Conservation (phyloP, 2,888 invertebrate genomes). For the Agrochola lota region DNA sequence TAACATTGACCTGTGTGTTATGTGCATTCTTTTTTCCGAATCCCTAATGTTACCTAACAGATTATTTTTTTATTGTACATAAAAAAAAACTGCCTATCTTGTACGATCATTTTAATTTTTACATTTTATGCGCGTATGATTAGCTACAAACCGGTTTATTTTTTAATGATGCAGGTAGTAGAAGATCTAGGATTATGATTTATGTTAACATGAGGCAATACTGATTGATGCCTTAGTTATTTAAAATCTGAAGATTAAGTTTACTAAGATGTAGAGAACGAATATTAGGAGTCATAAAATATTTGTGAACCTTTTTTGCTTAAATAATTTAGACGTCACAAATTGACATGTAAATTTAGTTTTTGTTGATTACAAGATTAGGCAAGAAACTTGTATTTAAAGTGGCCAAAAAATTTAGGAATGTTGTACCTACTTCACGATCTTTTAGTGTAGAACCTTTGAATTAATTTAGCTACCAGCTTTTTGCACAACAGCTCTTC, state of each 20-base stretch:
- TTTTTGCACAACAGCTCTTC: no score
- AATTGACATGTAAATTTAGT: constrained; percentile 8
- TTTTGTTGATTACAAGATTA: constrained; percentile 6
- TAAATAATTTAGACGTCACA: constrained; percentile 7
- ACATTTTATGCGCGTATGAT: no score
- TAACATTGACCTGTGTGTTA: not conserved
- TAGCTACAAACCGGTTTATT: not conserved
- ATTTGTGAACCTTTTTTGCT: constrained; percentile 21
- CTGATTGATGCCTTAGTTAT: constrained; percentile 12
- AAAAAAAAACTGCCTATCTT: not conserved
- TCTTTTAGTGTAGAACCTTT: not conserved
- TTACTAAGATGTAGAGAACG: not conserved
- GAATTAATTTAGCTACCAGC: not conserved
- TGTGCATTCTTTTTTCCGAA: not conserved
- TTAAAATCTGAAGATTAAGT: constrained; percentile 13
- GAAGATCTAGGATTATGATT: constrained; percentile 8
- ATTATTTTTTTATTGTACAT: no score
- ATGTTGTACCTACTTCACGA: not conserved
- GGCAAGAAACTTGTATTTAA: constrained; percentile 32
- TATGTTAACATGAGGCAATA: constrained; percentile 7
- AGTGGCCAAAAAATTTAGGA: constrained; percentile 19
- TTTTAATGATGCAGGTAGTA: not conserved
- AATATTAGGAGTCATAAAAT: constrained; percentile 11
- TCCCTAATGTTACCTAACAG: not conserved
- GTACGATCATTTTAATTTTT: not conserved